These are phyloP conservation scores for Dendrolimus houi DNA, from an alignment of 2,888 invertebrate genomes.

Conservation along the genomic window DNA sequence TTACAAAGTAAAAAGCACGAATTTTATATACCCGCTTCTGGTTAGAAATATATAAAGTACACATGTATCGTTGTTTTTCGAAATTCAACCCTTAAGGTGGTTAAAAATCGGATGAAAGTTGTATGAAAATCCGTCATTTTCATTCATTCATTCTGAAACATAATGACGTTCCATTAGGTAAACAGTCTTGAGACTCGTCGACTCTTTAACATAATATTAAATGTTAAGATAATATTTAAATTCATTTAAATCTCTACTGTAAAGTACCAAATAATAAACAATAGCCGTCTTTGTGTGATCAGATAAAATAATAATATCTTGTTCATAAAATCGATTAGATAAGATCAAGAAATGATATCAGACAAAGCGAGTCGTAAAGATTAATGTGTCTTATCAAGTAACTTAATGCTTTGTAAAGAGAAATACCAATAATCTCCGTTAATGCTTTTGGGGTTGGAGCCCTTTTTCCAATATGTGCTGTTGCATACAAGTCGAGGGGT, in stretches of 20 bases:
- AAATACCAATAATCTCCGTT: slow-evolving; percentile 61
- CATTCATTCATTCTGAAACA: neutral
- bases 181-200: neutral
- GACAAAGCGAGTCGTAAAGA: slow-evolving; percentile 46
- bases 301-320: slow-evolving; percentile 13
- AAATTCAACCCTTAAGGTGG: too few species aligned
- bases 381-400: slow-evolving; percentile 56
- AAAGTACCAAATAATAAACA: neutral
- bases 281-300: slow-evolving; percentile 8
- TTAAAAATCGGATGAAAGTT: too few species aligned
- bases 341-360: slow-evolving; percentile 17
- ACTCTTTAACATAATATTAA: too few species aligned
- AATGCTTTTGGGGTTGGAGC: slow-evolving; percentile 53
- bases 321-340: slow-evolving; percentile 8
- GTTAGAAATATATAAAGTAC: too few species aligned
- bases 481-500: slow-evolving; percentile 40
- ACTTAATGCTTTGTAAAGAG: slow-evolving; percentile 56
- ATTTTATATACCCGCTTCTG: too few species aligned
- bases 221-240: too few species aligned
- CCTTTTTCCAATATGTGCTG: slow-evolving; percentile 48
- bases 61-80: too few species aligned
- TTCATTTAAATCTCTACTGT: too few species aligned
- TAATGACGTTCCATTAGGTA: neutral
- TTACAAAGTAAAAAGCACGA: too few species aligned
- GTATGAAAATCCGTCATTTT: neutral